Base-by-base conservation (phyloP, 1,140 invertebrate genomes). In the Drosophila subpulchrella region DNA sequence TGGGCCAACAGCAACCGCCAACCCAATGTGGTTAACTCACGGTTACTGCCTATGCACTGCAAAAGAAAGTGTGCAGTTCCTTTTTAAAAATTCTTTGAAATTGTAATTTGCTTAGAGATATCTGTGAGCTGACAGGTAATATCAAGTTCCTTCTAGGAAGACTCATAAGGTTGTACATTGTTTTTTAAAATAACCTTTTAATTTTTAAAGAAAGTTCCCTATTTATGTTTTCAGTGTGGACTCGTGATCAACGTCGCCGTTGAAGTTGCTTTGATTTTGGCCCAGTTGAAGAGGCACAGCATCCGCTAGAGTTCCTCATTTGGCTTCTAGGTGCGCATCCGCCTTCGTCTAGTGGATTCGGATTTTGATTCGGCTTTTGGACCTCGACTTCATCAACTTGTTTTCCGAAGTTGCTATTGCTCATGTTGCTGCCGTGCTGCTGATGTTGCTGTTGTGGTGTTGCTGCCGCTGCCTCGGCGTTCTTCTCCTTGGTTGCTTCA, bases 311-410 rank as follows among this genome's bases (percentile, higher is more conserved):
- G 70, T 65, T 84, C 81, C 81, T 84, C 81, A 84, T 84, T 84
- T 84, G 81, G 72, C 67, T 88, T 82, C 75, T 86, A 79, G 79
- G 67, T 86, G 83, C 84, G 84, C 83, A 86, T 86, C 84, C 83
- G 83, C 83, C 83, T 86, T 73, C 79, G 62, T 32, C 46, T 56
- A 12, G 50, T 71, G 53, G 63, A 71, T 66, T 56, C 51, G 47
- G 50, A 59, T 57, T 62, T n/a, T 17, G 54, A 59, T 59, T 56
- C 63, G 56, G 50, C 78, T 63, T 65, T 75, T 47, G 53, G 60
- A 75, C 59, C 74, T 68, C 56, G 71, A 82, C 75, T 81, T 54
- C 76, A 65, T 72, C 66, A 72, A 84, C 81, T 85, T 74, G 81
- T 81, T 81, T 81, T 81, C 51, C 36, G 47, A 67, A 67, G 55